Base-by-base conservation (phyloP, 1,140 invertebrate genomes). In the Campoletis sonorensis region DNA sequence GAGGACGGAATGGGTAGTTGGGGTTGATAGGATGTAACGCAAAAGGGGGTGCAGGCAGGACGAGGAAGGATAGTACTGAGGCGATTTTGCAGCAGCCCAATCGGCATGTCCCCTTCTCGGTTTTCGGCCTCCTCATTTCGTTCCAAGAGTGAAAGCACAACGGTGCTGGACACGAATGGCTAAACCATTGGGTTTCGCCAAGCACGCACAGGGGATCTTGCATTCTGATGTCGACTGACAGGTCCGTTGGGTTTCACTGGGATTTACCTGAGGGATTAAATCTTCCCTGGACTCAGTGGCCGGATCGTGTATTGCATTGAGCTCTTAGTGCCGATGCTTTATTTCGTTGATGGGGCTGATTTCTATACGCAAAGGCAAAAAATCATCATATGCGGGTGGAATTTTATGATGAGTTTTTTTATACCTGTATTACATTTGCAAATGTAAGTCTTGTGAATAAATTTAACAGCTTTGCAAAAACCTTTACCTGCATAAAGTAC, bases 181-280 rank as follows among this genome's bases (percentile, higher is more conserved):
- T 77, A 80, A 82, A 79, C 78, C 78, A 79, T 82, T 73, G 78
- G 71, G 78, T 61, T 82, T 30, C 45, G 27, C 21, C 78, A 79
- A 82, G 79, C 81, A 82, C 45, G 61, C 78, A 58, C 71, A 27
- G 21, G 54, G 73, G 49, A 54, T 58, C 72, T 79, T 71, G 71
- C 78, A 77, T 82, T 45, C 72, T 77, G 72, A 82, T 80, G 72
- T 37, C 73, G 75, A 79, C 71, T 82, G 72, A 82, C 81, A 82
- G 72, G 76, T 64, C 77, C 73, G 76, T 73, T 82, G 76, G 80
- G 27, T 81, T 76, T 61, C 33, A 58, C 54, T 58, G 71, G 64
- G 54, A 67, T 76, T 75, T 77, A 16, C 58, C 40, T 67, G 51
- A 68, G 77, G 77, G 81, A 82, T 82, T 82, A 78, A 79, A 79